Percentiles rank a stretch among this genome's conserved stretches.
Evolutionary conservation across 2,113 vertebrate species (phyloP).

Genomic region (Albula goreensis): DNA sequence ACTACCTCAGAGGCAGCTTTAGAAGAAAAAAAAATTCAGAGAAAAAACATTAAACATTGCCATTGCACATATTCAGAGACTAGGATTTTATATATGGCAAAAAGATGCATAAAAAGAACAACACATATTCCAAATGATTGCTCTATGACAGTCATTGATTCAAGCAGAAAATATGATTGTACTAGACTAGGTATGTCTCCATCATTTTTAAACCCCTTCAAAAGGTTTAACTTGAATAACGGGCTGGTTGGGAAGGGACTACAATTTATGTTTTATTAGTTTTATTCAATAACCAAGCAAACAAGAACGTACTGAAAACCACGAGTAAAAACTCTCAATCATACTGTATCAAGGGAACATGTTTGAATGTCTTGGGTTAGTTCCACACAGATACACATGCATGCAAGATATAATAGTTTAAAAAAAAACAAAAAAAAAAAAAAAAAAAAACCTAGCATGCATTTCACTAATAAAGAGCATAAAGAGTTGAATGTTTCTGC

Average conservation of each 20-base stretch:
- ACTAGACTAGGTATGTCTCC: too few relatives aligned
- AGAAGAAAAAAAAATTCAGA: slow-evolving; percentile 4
- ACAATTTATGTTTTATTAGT: neutral
- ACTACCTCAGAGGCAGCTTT: slow-evolving; percentile 44
- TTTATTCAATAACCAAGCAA: neutral
- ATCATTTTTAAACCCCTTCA: too few relatives aligned
- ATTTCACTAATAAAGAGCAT: slow-evolving; percentile 12
- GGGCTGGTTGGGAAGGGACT: neutral
- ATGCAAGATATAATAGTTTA: slow-evolving; percentile 18
- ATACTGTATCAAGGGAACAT: neutral
- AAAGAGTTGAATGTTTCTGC: neutral
- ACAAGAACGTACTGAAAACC: neutral
- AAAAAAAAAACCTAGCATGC: slow-evolving; percentile 10
- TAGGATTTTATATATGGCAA: neutral
- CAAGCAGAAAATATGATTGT: neutral
- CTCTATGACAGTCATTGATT: neutral
- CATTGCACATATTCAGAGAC: neutral
- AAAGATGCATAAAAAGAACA: neutral
- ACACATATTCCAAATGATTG: neutral
- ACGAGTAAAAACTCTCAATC: neutral
- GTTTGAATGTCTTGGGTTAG: slow-evolving; percentile 9
- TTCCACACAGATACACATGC: slow-evolving; percentile 12
- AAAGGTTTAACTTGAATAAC: too few relatives aligned
- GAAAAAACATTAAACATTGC: neutral
- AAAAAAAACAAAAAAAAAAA: neutral